Evolutionary conservation across 2,797 vertebrate genomes (phyloP), one percentile per base, ranked within the genome.

Genomic region (Crenichthys baileyi): DNA sequence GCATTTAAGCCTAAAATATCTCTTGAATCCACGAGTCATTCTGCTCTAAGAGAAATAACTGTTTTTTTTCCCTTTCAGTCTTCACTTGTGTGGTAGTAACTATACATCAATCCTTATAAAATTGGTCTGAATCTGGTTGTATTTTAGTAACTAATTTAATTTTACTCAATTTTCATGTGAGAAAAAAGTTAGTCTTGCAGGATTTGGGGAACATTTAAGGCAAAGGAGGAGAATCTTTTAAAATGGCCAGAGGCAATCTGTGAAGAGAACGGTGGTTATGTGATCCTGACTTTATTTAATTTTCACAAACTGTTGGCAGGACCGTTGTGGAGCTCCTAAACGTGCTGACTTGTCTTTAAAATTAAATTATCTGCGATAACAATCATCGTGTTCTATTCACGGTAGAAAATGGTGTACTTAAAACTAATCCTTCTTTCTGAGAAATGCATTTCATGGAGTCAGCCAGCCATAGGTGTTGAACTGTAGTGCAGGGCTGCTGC

Each of bases 371-470:
- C 50, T 77, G 44, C 46, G n/a, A 39, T 78, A 77, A 78, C 65
- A 78, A 76, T 83, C 76, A 26, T 24, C 78, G 51, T 79, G 75
- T 90, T 89, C 83, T 79, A 71, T 76, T 87, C 82, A 75, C 39
- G 26, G 79, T 51, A 58, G 71, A 70, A 53, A 82, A 36, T 63
- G 41, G 73, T 78, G 76, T 72, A 78, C 77, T 83, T 87, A 70
- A 58, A 46, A 73, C 83, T 87, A 87, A 90, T 90, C 88, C 91
- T 9, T 2, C 77, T 85, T 91, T 83, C 90, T 88, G 85, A 76
- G 84, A 88, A 91, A 90, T 81, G 79, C 84, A 83, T 88, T 88
- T 86, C 70, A 60, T 26, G 79, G 78, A 55, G 85, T 84, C 86
- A 85, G 20, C 75, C 72, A 81, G 86, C 85, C 87, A 80, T 78